Evolutionary conservation across 2,888 invertebrate genomes (phyloP).

Genomic region (Erynnis tages): DNA sequence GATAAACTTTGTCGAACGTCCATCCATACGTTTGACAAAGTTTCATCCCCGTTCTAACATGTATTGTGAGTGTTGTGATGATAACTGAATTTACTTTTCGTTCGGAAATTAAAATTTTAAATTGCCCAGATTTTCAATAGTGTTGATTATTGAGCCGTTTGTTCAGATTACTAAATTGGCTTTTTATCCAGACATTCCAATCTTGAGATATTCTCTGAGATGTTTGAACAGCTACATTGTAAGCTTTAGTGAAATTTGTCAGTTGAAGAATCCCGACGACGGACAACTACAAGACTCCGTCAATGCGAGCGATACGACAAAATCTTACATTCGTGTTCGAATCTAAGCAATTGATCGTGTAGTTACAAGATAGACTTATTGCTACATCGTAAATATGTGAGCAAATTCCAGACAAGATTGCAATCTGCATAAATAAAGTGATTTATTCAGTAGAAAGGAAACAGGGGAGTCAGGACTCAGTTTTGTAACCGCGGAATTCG

Average conservation of each 20-base stretch:
- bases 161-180: too few relatives aligned
- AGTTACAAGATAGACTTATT: constrained; percentile 10
- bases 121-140: too few relatives aligned
- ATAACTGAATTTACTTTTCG: too few relatives aligned
- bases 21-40: too few relatives aligned
- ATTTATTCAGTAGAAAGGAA: constrained; percentile 6
- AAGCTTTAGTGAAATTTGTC: not conserved
- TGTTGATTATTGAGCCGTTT: too few relatives aligned
- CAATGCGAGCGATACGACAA: constrained; percentile 4
- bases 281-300: constrained; percentile 24
- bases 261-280: constrained; percentile 35
- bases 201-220: too few relatives aligned
- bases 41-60: too few relatives aligned
- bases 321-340: constrained; percentile 13
- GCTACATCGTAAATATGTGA: constrained; percentile 17
- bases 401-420: constrained; percentile 9
- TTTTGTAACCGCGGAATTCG: constrained; percentile 9
- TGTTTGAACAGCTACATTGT: too few relatives aligned
- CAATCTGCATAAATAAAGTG: constrained; percentile 9
- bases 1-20: too few relatives aligned
- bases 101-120: too few relatives aligned
- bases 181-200: too few relatives aligned
- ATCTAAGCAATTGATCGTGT: constrained; percentile 13
- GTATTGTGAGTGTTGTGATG: too few relatives aligned
- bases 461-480: not conserved